phyloP scores from a whole-genome alignment of 2,888 invertebrate species.

The Thyatira batis region DNA sequence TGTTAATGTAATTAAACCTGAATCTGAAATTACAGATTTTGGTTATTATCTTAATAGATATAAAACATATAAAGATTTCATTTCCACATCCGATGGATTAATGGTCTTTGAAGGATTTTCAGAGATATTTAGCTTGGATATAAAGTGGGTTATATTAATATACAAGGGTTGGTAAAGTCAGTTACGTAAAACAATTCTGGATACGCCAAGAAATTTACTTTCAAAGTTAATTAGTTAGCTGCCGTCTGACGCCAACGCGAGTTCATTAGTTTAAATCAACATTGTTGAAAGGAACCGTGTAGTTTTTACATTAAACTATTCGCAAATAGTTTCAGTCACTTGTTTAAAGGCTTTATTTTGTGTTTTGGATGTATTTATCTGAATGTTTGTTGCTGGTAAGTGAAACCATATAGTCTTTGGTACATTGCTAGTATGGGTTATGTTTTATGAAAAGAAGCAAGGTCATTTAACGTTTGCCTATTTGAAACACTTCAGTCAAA shows the following conservation, averaged over 20 bases:
- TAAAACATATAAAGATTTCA: too few relatives aligned
- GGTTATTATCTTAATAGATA: too few relatives aligned
- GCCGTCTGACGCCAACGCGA: background rate
- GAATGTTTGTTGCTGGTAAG: background rate
- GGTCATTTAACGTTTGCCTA: too few relatives aligned
- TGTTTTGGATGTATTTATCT: background rate
- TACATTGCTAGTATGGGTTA: too few relatives aligned
- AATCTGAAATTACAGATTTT: too few relatives aligned
- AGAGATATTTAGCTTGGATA: background rate
- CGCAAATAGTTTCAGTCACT: background rate
- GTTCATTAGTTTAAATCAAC: conserved; percentile 1
- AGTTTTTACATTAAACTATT: background rate
- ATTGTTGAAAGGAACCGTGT: background rate
- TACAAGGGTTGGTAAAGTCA: conserved; percentile 10
- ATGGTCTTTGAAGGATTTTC: background rate
- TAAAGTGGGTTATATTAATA: too few relatives aligned
- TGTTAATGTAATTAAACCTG: too few relatives aligned
- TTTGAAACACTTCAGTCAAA: too few relatives aligned
- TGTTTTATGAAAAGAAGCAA: too few relatives aligned
- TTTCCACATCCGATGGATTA: too few relatives aligned
- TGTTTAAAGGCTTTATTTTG: background rate
- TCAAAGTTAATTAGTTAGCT: conserved; percentile 13
- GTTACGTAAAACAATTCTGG: conserved; percentile 17
- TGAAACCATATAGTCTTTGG: background rate
- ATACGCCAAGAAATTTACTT: conserved; percentile 7